These are phyloP conservation scores for Apis dorsata DNA, from an alignment of 1,140 invertebrate genomes.

Conservation along the genomic window DNA sequence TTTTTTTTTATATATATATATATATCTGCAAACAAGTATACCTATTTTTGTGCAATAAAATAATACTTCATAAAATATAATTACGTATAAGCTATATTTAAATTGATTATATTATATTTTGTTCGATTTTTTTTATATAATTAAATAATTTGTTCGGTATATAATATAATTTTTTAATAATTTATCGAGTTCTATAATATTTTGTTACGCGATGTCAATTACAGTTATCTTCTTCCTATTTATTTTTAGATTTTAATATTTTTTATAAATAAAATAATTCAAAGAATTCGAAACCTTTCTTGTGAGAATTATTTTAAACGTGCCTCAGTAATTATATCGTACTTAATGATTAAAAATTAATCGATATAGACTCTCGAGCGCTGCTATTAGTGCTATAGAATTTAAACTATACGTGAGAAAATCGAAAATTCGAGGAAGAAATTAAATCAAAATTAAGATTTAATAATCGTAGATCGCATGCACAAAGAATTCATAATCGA, in stretches of 20 bases:
- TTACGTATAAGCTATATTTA: no score
- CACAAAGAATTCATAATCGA: slow-evolving; percentile 4
- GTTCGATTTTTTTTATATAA: neutral
- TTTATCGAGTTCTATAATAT: neutral
- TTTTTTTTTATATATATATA: neutral
- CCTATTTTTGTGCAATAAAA: neutral
- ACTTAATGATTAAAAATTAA: slow-evolving; percentile 6
- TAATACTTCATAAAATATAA: neutral
- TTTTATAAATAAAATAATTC: neutral
- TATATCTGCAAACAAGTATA: neutral
- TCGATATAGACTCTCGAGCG: slow-evolving; percentile 18
- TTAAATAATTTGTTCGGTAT: no score
- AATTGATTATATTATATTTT: neutral
- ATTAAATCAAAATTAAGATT: neutral
- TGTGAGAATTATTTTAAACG: slow-evolving; percentile 36
- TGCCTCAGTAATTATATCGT: slow-evolving; percentile 13
- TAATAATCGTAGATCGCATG: slow-evolving; percentile 24
- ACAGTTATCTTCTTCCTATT: neutral
- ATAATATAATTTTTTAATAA: no score
- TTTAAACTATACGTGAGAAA: neutral
- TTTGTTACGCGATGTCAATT: neutral
- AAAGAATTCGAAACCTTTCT: slow-evolving; percentile 25
- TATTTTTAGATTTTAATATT: neutral
- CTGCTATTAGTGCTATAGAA: slow-evolving; percentile 40
- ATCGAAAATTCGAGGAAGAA: no score